Base-by-base conservation (phyloP, 2,797 vertebrate genomes). In the Takifugu rubripes region DNA sequence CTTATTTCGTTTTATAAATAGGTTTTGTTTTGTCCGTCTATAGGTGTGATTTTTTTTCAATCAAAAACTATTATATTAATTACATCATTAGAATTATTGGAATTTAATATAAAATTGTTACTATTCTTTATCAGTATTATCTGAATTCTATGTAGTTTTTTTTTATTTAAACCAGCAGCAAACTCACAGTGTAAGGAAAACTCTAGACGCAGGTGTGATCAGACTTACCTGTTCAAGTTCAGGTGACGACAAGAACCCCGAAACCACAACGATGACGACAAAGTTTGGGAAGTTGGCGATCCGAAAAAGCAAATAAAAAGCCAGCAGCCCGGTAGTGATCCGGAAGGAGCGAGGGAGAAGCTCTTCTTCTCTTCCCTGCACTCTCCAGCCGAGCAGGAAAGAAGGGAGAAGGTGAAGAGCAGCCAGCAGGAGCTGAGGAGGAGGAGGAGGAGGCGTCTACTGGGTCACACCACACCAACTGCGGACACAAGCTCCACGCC, bases 171-270 rank as follows among this genome's bases (percentile, higher is more conserved):
- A 64, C 15, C 58, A 54, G 61, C 47, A 51, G 44, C 48, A 62
- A 72, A 63, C 65, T 57, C 44, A 55, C 44, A 21, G 33, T 25
- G 45, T n/a, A 24, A 44, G 25, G 8, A 15, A 3, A 25, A 43
- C 2, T 24, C 25, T 24, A 0, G 17, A 61, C 25, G 56, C 50
- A 24, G 66, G 59, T 25, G 14, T n/a, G 7, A 49, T 14, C 3
- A 63, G 26, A 45, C 79, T 74, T 64, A 87, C 86, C 72, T 71
- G 53, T 16, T 59, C 10, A 48, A 25, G 17, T 40, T 36, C 24
- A 56, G 36, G 56, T 40, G 36, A 40, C 11, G 25, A 10, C n/a
- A 5, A 25, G 11, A 9, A 33, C 10, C 7, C 5, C 16, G 16
- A 40, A 40, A 31, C 2, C 12, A 27, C 25, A 3, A 43, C 0